Evolutionary conservation across 1,140 invertebrate species (phyloP).

Genomic region (Ruditapes philippinarum): DNA sequence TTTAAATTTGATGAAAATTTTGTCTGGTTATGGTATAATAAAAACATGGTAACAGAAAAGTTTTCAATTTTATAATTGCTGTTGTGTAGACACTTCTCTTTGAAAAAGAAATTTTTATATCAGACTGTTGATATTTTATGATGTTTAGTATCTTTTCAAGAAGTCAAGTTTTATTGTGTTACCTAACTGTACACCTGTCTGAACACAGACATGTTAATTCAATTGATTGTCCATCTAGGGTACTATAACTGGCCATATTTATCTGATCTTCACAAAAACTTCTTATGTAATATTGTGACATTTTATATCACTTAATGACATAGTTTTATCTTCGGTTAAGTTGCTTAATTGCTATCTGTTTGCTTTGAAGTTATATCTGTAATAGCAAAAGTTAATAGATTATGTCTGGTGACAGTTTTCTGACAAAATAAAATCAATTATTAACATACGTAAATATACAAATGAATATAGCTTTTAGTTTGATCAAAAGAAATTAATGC

Average conservation of each 20-base stretch:
- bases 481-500: too few species aligned
- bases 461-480: too few species aligned
- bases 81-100: too few species aligned
- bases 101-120: not conserved
- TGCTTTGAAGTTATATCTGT: not conserved
- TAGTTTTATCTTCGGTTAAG: not conserved
- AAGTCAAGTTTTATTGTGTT: not conserved
- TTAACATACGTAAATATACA: too few species aligned
- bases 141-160: not conserved
- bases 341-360: not conserved
- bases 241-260: not conserved
- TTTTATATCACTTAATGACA: conserved; percentile 25
- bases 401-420: not conserved
- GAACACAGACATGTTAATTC: not conserved
- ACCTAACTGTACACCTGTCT: conserved; percentile 11
- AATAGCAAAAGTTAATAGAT: not conserved
- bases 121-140: not conserved
- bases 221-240: not conserved
- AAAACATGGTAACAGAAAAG: too few species aligned
- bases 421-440: not conserved
- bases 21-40: too few species aligned
- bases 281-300: not conserved
- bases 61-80: too few species aligned
- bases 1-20: too few species aligned
- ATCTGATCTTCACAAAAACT: conserved; percentile 27